Conservation (phyloP, 2,113 vertebrate species). For the Theristicus caerulescens region DNA sequence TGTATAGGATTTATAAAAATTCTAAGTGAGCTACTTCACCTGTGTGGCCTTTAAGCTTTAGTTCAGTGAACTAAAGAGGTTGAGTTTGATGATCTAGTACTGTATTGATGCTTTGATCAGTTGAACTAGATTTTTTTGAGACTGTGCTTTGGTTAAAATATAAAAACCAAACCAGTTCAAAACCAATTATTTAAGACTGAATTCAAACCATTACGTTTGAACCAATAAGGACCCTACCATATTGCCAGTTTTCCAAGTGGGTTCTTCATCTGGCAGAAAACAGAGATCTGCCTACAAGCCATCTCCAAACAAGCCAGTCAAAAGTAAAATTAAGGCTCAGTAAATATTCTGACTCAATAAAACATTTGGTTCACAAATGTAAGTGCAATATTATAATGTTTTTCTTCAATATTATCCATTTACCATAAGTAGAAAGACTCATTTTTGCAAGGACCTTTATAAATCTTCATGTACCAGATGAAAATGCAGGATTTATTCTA, state of each 20-base stretch:
- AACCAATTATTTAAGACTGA: neutral
- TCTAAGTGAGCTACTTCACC: neutral
- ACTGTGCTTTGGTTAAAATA: neutral
- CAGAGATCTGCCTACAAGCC: neutral
- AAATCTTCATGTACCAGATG: constrained; percentile 60
- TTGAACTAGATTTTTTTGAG: neutral
- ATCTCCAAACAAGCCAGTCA: neutral
- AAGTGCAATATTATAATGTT: constrained; percentile 20
- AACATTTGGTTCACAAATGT: neutral
- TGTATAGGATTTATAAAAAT: neutral
- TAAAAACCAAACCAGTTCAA: neutral
- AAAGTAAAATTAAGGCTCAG: neutral
- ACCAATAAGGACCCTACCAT: neutral
- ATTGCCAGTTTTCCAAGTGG: neutral
- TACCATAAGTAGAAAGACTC: constrained; percentile 49
- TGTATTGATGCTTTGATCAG: neutral
- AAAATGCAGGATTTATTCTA: constrained; percentile 71
- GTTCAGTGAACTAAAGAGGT: neutral
- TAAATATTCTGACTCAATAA: constrained; percentile 26
- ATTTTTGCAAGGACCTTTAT: constrained; percentile 54
- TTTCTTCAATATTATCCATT: constrained; percentile 52
- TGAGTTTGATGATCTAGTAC: neutral
- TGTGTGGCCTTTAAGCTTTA: neutral
- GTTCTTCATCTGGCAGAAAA: neutral
- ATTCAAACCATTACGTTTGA: neutral